Evolutionary conservation across 2,888 invertebrate species (phyloP).

Genomic region (Drosophila acutilabella): DNA sequence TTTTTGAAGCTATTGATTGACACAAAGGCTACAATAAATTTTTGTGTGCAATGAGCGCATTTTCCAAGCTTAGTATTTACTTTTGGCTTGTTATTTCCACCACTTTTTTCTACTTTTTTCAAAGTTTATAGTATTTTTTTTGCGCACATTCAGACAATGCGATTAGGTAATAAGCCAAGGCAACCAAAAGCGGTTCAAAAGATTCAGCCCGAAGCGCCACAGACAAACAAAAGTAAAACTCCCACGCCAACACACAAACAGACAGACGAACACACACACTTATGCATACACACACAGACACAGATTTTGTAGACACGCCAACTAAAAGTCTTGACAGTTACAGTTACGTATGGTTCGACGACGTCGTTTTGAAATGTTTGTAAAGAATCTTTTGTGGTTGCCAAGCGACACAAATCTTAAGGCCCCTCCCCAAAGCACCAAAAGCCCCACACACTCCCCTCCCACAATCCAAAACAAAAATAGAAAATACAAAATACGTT

Average conservation of each 20-base stretch:
- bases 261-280: conserved; percentile 23
- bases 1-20: conserved; percentile 42
- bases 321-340: conserved; percentile 44
- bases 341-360: conserved; percentile 53
- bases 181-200: conserved; percentile 54
- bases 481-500: conserved; percentile 66
- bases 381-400: conserved; percentile 77
- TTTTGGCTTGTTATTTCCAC: conserved; percentile 12
- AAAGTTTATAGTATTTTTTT: conserved; percentile 17
- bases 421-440: conserved; percentile 21
- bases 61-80: conserved; percentile 42
- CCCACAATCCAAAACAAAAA: conserved; percentile 7
- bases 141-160: conserved; percentile 52
- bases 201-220: conserved; percentile 53
- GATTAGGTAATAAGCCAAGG: conserved; percentile 64
- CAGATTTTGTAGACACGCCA: conserved; percentile 37
- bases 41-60: conserved; percentile 31
- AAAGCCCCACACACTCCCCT: not conserved
- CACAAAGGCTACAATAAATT: conserved; percentile 27
- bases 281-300: not conserved
- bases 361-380: conserved; percentile 63
- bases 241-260: conserved; percentile 60
- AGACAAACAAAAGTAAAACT: conserved; percentile 60
- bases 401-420: conserved; percentile 58
- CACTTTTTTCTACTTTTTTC: not conserved